Evolutionary conservation across 2,113 vertebrate genomes (phyloP).

Genomic region (Talpa occidentalis): DNA sequence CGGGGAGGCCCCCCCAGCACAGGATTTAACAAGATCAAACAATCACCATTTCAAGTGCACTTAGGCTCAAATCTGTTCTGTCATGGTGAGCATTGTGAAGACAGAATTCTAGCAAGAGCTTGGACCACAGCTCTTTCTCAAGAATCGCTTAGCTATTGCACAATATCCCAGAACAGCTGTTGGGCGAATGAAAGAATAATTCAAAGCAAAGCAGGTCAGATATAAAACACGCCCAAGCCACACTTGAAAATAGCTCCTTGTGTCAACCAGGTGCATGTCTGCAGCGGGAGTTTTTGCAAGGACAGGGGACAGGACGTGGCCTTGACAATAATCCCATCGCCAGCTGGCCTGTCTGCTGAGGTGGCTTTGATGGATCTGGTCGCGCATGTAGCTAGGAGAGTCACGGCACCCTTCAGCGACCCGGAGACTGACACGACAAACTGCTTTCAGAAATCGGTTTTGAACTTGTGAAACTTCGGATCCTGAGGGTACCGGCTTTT

Average conservation of each 20-base stretch:
- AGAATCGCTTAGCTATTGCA: slow-evolving; percentile 10
- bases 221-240: slow-evolving; percentile 10
- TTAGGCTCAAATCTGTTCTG: not conserved
- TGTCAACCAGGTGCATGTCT: not conserved
- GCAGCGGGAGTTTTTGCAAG: not conserved
- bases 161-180: slow-evolving; percentile 29
- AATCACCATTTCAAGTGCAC: not conserved
- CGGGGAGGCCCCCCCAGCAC: not conserved
- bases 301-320: not conserved
- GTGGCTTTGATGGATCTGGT: not conserved
- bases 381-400: not conserved
- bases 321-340: not conserved
- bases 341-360: not conserved
- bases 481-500: not conserved
- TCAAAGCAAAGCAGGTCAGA: slow-evolving; percentile 46
- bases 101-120: not conserved
- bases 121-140: not conserved
- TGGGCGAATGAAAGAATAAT: slow-evolving; percentile 36
- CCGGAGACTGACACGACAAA: not conserved
- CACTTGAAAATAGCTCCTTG: not conserved
- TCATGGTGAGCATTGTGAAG: not conserved
- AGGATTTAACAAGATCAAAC: not conserved
- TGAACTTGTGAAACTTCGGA: not conserved
- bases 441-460: not conserved
- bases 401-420: not conserved